A percentile compares a stretch with the other conserved stretches of the same genome.
These are phyloP conservation scores for Delphinus delphis DNA, from an alignment of 2,113 vertebrate genomes.

Conservation along the genomic window DNA sequence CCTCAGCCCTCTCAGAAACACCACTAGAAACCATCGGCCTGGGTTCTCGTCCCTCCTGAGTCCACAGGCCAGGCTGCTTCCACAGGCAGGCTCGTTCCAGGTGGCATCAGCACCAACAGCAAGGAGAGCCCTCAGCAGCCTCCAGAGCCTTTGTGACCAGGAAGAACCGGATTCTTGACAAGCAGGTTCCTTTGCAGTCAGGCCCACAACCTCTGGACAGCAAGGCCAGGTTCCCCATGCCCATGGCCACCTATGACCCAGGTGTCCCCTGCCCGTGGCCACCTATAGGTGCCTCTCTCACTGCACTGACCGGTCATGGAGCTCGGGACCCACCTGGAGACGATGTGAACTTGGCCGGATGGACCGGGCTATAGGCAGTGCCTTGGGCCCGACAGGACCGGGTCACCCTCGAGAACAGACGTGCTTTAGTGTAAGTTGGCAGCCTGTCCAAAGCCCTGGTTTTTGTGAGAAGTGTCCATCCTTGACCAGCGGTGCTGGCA, in stretches of 20 bases:
- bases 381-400: background rate
- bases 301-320: rapidly evolving
- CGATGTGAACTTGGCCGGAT: rapidly evolving
- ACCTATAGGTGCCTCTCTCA: background rate
- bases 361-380: background rate
- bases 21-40: rapidly evolving
- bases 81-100: rapidly evolving
- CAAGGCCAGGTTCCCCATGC: background rate
- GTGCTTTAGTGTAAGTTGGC: rapidly evolving
- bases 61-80: background rate
- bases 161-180: background rate
- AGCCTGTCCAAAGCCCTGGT: background rate
- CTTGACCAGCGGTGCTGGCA: background rate
- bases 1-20: background rate
- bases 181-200: background rate
- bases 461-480: background rate
- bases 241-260: background rate
- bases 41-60: too few species aligned
- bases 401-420: rapidly evolving
- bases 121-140: background rate
- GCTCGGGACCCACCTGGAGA: background rate
- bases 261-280: background rate
- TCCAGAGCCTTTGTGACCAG: background rate
- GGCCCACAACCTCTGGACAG: background rate
- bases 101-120: rapidly evolving